Evolutionary conservation across 2,888 invertebrate species (phyloP).

Genomic region (Lycocerus yunnanus): DNA sequence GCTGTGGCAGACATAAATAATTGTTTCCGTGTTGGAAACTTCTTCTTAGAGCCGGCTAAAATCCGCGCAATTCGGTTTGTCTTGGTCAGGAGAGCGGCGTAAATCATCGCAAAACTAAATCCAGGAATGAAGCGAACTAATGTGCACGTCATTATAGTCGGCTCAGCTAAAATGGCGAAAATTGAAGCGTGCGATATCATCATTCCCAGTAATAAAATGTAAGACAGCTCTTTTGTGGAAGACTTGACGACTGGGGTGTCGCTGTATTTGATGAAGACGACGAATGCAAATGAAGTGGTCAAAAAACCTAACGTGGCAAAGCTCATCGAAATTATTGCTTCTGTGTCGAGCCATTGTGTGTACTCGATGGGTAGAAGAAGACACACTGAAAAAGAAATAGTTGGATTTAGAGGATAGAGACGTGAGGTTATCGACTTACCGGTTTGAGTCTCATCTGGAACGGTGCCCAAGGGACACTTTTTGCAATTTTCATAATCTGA

Average conservation of each 20-base stretch:
- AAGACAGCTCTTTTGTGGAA: constrained; percentile 68
- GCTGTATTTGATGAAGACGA: constrained; percentile 69
- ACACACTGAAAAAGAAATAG: constrained; percentile 57
- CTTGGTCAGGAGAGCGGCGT: constrained; percentile 75
- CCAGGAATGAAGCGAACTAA: constrained; percentile 59
- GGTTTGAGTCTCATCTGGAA: constrained; percentile 67
- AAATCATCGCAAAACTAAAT: constrained; percentile 73
- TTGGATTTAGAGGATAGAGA: not conserved
- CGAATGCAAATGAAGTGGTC: constrained; percentile 63
- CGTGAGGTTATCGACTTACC: constrained; percentile 55
- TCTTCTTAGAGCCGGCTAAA: constrained; percentile 72
- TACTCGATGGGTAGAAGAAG: constrained; percentile 64
- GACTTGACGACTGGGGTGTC: constrained; percentile 79
- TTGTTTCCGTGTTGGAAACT: constrained; percentile 71
- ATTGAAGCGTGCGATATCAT: constrained; percentile 63
- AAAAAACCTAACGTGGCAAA: constrained; percentile 67
- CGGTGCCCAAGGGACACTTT: constrained; percentile 65
- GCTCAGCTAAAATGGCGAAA: constrained; percentile 69
- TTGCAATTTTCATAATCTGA: constrained; percentile 61
- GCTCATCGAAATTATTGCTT: constrained; percentile 65
- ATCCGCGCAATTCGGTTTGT: constrained; percentile 79
- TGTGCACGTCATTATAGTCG: constrained; percentile 62
- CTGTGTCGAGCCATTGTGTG: constrained; percentile 64
- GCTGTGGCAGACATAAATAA: constrained; percentile 65
- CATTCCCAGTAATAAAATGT: constrained; percentile 70